A percentile compares a stretch with the other conserved stretches of the same genome.
These are phyloP conservation scores for Poliocrania exsul DNA, from an alignment of 2,797 vertebrate species.

Conservation along the genomic window DNA sequence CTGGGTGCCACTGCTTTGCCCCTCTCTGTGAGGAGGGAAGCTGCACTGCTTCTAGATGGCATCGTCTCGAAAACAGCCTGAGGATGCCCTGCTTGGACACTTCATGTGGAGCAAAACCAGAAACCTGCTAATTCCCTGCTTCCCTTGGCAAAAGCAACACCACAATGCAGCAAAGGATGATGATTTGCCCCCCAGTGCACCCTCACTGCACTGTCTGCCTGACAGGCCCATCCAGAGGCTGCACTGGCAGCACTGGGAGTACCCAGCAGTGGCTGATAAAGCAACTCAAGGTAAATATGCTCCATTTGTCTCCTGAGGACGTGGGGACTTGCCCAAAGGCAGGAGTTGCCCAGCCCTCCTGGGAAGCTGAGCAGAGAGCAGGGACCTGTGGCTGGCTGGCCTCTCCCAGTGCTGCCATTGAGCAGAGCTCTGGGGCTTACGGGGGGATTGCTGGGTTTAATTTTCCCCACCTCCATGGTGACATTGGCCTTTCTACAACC, in stretches of 20 bases:
- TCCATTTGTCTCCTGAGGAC: background rate
- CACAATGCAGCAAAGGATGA: background rate
- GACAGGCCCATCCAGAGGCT: background rate
- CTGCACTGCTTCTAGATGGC: constrained; percentile 20
- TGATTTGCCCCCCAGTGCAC: background rate
- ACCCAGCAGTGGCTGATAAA: background rate
- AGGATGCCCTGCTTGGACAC: constrained; percentile 30
- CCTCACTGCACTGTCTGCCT: background rate
- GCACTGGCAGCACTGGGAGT: background rate
- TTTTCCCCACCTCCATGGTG: constrained; percentile 43
- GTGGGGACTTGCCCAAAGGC: background rate
- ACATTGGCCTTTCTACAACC: constrained; percentile 62
- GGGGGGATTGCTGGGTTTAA: constrained; percentile 51
- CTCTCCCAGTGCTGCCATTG: background rate
- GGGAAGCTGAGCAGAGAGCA: background rate
- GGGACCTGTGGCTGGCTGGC: background rate
- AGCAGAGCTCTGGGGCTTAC: constrained; percentile 39
- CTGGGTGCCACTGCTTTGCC: background rate
- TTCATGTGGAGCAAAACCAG: constrained; percentile 20
- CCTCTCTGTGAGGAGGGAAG: background rate
- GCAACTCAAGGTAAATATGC: background rate
- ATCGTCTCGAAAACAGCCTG: background rate
- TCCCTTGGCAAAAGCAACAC: background rate
- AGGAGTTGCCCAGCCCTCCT: background rate
- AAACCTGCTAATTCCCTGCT: background rate